Evolutionary conservation across 2,888 invertebrate genomes (phyloP), one percentile per base, ranked within the genome.

Genomic region (Neocrepidodera transversa): DNA sequence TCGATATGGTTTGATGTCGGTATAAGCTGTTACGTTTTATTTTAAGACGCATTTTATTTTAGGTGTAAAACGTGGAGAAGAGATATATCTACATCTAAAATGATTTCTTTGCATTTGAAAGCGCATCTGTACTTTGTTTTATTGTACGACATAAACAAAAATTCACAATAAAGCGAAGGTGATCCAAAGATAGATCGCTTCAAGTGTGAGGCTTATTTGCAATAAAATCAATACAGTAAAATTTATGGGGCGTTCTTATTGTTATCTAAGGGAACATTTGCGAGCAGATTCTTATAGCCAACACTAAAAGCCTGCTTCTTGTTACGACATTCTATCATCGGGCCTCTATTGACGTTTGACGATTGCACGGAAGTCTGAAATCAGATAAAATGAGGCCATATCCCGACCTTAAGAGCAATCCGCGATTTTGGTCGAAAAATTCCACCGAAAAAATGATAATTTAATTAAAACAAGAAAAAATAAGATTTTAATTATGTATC

Each of bases 201-300:
- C 58, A 66, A 69, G 70, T 68, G 69, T 73, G 69, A 71, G 69
- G 68, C 74, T 74, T 75, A 74, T 76, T 76, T 75, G 74, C 74
- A 74, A 74, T 76, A 74, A 76, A 76, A 74, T 76, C 76, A 71
- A 76, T 74, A 75, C 73, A 71, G 74, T 75, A 74, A 76, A 77
- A 73, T 76, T 76, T 76, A 76, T 76, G 74, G 71, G 67, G 71
- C 73, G 72, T 72, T 70, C 53, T 51, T 52, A 60, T 63, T 60
- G 67, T 69, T 70, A 70, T 69, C 68, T 64, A 57, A 55, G 68
- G 66, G 63, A 65, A 64, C 69, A 66, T 71, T 71, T 71, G 67
- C 65, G 60, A 60, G 58, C 69, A 67, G 68, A 68, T 71, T 72
- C 72, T 72, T 72, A 72, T 68, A 59, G 69, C 69, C 58, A 50